Conservation (phyloP, 2,797 vertebrate species). For the Typhlichthys eigenmanni region DNA sequence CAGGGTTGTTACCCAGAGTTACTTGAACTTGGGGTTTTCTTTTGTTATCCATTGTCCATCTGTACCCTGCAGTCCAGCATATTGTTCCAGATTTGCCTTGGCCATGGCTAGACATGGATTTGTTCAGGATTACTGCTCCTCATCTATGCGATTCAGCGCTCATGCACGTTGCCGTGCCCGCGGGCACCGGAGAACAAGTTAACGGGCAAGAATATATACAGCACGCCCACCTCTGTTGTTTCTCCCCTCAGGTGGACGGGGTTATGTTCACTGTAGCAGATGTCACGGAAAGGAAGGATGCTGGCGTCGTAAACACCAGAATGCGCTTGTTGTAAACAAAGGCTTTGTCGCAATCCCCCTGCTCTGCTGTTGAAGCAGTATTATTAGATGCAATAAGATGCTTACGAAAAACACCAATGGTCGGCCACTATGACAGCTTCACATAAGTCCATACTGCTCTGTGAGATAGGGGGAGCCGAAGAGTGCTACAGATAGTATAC, state of each 20-base stretch:
- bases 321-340: too few species aligned
- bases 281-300: constrained; percentile 3
- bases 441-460: too few species aligned
- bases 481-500: too few species aligned
- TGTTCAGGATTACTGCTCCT: neutral
- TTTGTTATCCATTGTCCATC: constrained; percentile 1
- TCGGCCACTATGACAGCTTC: too few species aligned
- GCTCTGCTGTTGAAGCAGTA: neutral
- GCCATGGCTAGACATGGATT: neutral
- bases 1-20: constrained; percentile 22
- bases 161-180: neutral
- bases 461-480: too few species aligned
- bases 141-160: neutral
- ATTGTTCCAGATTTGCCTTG: neutral
- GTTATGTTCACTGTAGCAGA: neutral
- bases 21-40: too few species aligned
- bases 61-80: neutral
- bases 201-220: constrained; percentile 1
- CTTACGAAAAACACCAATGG: too few species aligned
- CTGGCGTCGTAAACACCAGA: too few species aligned
- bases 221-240: neutral
- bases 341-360: too few species aligned
- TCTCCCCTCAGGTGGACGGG: neutral
- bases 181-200: neutral
- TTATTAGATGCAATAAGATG: too few species aligned